A percentile compares a stretch with the other conserved stretches of the same genome.
Conservation (phyloP, 2,113 vertebrate species). For the Mungos mungo region DNA sequence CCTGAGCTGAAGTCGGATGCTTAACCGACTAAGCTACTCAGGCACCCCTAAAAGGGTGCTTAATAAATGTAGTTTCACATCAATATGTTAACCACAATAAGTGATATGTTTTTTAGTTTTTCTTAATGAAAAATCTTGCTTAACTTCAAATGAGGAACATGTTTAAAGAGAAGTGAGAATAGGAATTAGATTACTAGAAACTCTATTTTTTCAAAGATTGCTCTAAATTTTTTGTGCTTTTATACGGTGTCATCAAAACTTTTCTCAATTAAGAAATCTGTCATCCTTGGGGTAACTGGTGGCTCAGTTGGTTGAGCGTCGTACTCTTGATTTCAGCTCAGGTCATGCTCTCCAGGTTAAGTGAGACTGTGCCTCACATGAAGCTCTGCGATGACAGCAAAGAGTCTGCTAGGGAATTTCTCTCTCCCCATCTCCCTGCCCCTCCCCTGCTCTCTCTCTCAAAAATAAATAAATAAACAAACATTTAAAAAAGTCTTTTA, state of each 20-base stretch:
- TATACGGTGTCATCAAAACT: slow-evolving; percentile 20
- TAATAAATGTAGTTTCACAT: slow-evolving; percentile 48
- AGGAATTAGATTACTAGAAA: slow-evolving; percentile 37
- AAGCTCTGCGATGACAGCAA: too few relatives aligned
- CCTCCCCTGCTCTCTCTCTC: too few relatives aligned
- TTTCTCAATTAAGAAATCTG: slow-evolving; percentile 42
- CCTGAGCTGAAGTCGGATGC: too few relatives aligned
- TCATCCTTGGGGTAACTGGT: background rate
- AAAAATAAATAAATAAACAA: too few relatives aligned
- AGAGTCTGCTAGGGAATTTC: too few relatives aligned
- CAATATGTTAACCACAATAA: slow-evolving; percentile 42
- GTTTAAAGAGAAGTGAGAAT: background rate
- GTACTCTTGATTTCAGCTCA: too few relatives aligned
- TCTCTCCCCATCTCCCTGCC: too few relatives aligned
- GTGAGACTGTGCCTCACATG: too few relatives aligned
- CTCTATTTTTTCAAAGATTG: slow-evolving; percentile 25
- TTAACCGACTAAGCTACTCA: too few relatives aligned
- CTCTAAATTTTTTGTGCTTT: slow-evolving; percentile 44
- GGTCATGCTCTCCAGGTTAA: too few relatives aligned
- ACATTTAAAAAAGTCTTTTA: background rate
- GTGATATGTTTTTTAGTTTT: background rate
- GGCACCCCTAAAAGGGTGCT: background rate
- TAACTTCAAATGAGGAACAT: slow-evolving; percentile 50
- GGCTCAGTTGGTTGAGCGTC: too few relatives aligned
- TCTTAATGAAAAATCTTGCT: slow-evolving; percentile 45